Evolutionary conservation across 1,140 invertebrate species (phyloP).

Genomic region (Orchesella cincta): DNA sequence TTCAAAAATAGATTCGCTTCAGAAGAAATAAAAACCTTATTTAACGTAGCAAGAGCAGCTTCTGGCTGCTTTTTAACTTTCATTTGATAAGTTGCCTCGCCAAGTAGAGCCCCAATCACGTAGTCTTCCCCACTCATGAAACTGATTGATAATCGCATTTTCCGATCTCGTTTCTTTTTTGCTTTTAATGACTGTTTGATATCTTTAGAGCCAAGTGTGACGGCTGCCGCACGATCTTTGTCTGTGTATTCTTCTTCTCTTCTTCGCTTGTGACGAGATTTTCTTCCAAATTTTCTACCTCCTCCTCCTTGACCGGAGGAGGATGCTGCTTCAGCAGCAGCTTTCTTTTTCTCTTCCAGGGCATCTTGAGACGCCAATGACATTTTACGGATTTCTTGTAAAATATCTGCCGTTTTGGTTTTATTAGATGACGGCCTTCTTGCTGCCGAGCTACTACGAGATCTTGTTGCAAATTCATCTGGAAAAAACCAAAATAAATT

Average conservation of each 20-base stretch:
- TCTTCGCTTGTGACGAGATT: conserved; percentile 36
- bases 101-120: conserved; percentile 67
- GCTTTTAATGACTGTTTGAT: conserved; percentile 80
- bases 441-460: conserved; percentile 3
- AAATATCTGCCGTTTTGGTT: conserved; percentile 27
- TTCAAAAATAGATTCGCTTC: not conserved
- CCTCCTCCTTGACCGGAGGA: not conserved
- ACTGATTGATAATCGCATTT: conserved; percentile 57
- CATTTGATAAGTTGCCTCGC: conserved; percentile 47
- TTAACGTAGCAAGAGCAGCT: conserved; percentile 72
- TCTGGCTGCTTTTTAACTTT: conserved; percentile 51
- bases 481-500: not conserved
- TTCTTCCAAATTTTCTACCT: not conserved
- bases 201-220: conserved; percentile 77
- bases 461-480: not conserved
- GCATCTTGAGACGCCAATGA: conserved; percentile 50
- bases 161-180: conserved; percentile 76
- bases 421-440: conserved; percentile 25
- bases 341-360: conserved; percentile 43
- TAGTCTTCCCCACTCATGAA: conserved; percentile 76
- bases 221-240: conserved; percentile 84
- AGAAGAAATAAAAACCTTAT: conserved; percentile 65
- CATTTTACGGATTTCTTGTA: conserved; percentile 51
- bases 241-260: conserved; percentile 80
- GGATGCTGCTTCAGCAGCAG: not conserved